A percentile compares a stretch with the other conserved stretches of the same genome.
Evolutionary conservation across 2,113 vertebrate genomes (phyloP).

Genomic region (Pedetes capensis): DNA sequence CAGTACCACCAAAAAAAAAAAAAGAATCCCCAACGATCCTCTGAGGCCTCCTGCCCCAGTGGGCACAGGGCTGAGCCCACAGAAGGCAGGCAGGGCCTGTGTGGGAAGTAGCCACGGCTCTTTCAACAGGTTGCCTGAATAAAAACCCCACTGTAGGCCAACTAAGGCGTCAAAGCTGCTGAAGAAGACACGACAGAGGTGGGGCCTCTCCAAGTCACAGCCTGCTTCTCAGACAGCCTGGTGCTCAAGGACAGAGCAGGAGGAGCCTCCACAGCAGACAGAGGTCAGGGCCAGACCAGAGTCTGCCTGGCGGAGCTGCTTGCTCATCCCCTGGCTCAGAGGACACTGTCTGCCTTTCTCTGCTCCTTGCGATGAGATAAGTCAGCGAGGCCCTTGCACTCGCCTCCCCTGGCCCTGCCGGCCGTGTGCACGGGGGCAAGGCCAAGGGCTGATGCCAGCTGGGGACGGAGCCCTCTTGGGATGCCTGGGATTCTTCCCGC

Average conservation of each 20-base stretch:
- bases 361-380: neutral
- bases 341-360: neutral
- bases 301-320: neutral
- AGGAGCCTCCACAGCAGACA: neutral
- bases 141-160: neutral
- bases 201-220: neutral
- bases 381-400: neutral
- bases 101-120: neutral
- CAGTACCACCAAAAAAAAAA: too few species aligned
- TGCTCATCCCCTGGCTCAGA: neutral
- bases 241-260: neutral
- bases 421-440: neutral
- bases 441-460: neutral
- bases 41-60: neutral
- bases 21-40: neutral
- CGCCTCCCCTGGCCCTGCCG: neutral
- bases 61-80: neutral
- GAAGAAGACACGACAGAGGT: neutral
- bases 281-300: neutral
- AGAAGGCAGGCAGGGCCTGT: neutral
- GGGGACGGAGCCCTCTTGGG: neutral
- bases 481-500: constrained; percentile 25
- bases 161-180: neutral
- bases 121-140: neutral
- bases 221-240: neutral